A percentile compares a stretch with the other conserved stretches of the same genome.
Conservation (phyloP, 2,888 invertebrate species). For the Flexamia atlantica region DNA sequence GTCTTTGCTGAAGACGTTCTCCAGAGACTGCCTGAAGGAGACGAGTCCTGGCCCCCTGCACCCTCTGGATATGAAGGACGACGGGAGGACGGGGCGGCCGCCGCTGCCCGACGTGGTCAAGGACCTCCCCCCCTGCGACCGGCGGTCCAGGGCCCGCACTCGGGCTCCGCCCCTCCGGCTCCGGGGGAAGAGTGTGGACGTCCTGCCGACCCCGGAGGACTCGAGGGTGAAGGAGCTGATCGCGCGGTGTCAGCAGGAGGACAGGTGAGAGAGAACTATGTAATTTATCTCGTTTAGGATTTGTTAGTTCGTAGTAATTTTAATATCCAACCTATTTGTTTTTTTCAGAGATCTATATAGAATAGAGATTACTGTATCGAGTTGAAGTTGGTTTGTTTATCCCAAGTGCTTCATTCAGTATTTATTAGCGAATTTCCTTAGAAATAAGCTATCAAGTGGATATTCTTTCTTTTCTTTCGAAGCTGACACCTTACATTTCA, state of each 20-base stretch:
- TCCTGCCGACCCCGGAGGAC: slow-evolving; percentile 68
- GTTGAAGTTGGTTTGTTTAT: too few species aligned
- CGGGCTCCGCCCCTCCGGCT: slow-evolving; percentile 77
- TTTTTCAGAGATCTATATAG: too few species aligned
- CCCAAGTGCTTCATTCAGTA: too few species aligned
- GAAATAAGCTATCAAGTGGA: too few species aligned
- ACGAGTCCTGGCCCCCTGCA: slow-evolving; percentile 21
- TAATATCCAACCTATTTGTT: too few species aligned
- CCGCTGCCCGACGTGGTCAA: slow-evolving; percentile 72
- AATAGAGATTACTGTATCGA: too few species aligned
- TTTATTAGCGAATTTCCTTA: too few species aligned
- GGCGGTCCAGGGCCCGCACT: slow-evolving; percentile 77
- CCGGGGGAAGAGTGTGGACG: slow-evolving; percentile 71
- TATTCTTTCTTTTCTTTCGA: too few species aligned
- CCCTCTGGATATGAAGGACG: slow-evolving; percentile 45
- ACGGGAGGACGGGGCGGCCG: slow-evolving; percentile 51
- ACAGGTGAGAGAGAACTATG: slow-evolving; percentile 71
- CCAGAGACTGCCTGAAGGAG: background rate
- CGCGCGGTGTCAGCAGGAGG: slow-evolving; percentile 72
- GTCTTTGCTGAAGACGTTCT: slow-evolving; percentile 44
- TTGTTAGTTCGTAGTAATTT: too few species aligned
- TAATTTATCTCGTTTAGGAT: too few species aligned
- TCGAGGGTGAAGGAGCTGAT: slow-evolving; percentile 69
- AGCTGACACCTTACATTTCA: too few species aligned
- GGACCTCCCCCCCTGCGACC: slow-evolving; percentile 72